Evolutionary conservation across 2,888 invertebrate genomes (phyloP).

Genomic region (Phengaris alcon): DNA sequence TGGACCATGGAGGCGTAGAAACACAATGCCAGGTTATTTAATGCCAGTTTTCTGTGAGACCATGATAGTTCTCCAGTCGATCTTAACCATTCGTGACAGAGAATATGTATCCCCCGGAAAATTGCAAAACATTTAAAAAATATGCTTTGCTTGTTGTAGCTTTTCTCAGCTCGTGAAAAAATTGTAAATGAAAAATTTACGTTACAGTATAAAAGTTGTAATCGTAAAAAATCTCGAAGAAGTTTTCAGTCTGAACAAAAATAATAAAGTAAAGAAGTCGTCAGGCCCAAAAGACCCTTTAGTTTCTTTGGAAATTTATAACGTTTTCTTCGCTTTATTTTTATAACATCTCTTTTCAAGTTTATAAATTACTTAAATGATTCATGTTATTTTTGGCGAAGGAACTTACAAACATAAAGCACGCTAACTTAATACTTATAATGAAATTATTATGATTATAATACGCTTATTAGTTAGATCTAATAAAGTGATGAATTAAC

Average conservation of each 20-base stretch:
- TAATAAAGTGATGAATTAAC: too few relatives aligned
- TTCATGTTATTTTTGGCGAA: background rate
- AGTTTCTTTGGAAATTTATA: background rate
- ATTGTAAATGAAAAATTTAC: background rate
- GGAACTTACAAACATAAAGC: background rate
- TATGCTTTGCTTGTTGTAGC: too few relatives aligned
- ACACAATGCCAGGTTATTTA: too few relatives aligned
- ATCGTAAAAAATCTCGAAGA: background rate
- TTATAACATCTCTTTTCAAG: slow-evolving; percentile 7
- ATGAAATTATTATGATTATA: background rate
- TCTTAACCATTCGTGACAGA: too few relatives aligned
- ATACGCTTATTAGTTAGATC: background rate
- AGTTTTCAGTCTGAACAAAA: background rate
- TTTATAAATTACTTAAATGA: background rate
- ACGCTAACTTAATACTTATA: background rate
- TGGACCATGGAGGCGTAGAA: too few relatives aligned
- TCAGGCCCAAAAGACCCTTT: slow-evolving; percentile 4
- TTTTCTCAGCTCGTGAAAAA: too few relatives aligned
- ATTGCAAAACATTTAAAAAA: too few relatives aligned
- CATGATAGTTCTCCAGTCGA: too few relatives aligned
- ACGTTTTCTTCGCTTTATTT: background rate
- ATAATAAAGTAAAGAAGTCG: background rate
- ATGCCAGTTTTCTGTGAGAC: too few relatives aligned
- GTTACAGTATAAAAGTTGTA: background rate
- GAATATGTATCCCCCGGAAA: too few relatives aligned